phyloP scores from a whole-genome alignment of 2,113 vertebrate genomes.

The Cranoglanis bouderius region DNA sequence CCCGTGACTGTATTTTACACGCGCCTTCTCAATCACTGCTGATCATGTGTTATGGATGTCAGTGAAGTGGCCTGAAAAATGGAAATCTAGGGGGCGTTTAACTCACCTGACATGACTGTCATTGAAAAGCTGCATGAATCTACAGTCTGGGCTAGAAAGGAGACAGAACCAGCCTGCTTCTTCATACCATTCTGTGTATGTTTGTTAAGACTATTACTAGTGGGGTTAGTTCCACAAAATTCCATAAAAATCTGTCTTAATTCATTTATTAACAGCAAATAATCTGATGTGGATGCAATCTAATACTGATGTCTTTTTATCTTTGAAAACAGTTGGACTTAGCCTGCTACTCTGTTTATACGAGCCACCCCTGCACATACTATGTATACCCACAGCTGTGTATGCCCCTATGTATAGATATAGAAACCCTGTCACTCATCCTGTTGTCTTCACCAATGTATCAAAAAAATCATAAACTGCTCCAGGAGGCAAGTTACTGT shows the following conservation, averaged over 20 bases:
- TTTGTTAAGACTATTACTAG: neutral
- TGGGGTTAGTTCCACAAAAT: neutral
- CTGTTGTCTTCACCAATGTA: constrained; percentile 20
- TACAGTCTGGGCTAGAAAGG: neutral
- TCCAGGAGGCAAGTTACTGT: neutral
- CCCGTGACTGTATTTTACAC: neutral
- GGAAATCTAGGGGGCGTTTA: neutral
- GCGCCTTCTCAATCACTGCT: neutral
- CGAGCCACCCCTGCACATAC: neutral
- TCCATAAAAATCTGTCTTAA: neutral
- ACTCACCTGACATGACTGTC: neutral
- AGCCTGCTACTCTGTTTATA: neutral
- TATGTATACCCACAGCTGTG: neutral
- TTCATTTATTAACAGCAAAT: neutral
- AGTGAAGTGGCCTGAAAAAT: neutral
- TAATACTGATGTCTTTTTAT: neutral
- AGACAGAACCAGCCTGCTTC: neutral
- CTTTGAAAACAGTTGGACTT: neutral
- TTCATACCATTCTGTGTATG: neutral
- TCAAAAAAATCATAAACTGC: constrained; percentile 2
- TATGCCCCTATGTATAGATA: neutral
- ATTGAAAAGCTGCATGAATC: neutral
- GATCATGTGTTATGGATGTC: neutral
- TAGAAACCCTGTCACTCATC: constrained; percentile 8
- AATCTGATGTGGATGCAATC: neutral